Evolutionary conservation across 2,113 vertebrate genomes (phyloP).

Genomic region (Vulpes ferrilata): DNA sequence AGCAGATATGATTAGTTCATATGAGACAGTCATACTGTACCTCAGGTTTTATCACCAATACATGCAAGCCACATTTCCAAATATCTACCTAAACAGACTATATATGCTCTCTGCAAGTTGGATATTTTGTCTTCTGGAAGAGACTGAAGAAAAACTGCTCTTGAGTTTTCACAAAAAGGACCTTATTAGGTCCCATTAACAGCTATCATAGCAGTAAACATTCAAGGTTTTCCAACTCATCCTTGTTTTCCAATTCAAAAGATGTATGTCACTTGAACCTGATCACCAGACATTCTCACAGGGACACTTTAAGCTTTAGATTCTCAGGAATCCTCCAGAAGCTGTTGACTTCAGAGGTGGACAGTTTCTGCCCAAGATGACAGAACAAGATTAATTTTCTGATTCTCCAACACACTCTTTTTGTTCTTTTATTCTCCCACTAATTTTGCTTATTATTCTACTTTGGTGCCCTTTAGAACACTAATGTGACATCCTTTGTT

Average conservation of each 20-base stretch:
- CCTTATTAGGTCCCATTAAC: neutral
- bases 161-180: neutral
- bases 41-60: neutral
- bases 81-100: neutral
- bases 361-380: neutral
- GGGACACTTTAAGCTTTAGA: neutral
- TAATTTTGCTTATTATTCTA: conserved; percentile 14
- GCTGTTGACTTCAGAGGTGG: neutral
- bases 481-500: conserved; percentile 28
- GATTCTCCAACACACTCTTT: neutral
- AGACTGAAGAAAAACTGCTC: neutral
- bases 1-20: neutral
- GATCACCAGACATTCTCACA: neutral
- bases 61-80: neutral
- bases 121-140: conserved; percentile 28
- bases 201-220: neutral
- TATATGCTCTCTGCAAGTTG: neutral
- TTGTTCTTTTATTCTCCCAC: neutral
- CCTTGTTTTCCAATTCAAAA: conserved; percentile 32
- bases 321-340: conserved; percentile 2
- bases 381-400: conserved; percentile 39
- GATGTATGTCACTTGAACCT: neutral
- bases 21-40: neutral
- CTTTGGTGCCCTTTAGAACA: conserved; percentile 40
- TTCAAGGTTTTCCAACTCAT: neutral